Conservation (phyloP, 2,888 invertebrate species). For the Pseudanteris insignis region DNA sequence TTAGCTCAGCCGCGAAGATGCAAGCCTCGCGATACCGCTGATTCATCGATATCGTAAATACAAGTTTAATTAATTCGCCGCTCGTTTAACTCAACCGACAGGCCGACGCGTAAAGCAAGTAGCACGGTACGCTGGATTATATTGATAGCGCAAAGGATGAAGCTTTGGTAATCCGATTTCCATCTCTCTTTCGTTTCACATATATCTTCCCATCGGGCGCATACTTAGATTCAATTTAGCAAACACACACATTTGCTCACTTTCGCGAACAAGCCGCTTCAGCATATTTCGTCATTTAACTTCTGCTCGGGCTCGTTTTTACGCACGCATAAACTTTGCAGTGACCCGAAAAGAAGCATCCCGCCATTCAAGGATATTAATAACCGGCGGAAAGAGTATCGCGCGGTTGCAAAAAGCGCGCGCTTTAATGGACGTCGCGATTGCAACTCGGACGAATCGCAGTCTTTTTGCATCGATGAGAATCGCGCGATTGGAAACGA, state of each 20-base stretch:
- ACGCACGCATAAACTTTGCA: slow-evolving; percentile 13
- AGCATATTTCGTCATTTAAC: slow-evolving; percentile 35
- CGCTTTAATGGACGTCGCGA: slow-evolving; percentile 7
- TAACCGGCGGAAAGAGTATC: slow-evolving; percentile 1
- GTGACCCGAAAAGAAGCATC: slow-evolving; percentile 2
- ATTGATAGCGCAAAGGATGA: slow-evolving; percentile 52
- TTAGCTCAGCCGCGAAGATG: slow-evolving; percentile 29
- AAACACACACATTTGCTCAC: slow-evolving; percentile 40
- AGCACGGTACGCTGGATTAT: slow-evolving; percentile 50
- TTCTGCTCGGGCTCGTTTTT: slow-evolving; percentile 17
- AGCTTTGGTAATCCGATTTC: slow-evolving; percentile 53
- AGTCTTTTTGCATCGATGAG: slow-evolving; percentile 19
- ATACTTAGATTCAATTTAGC: slow-evolving; percentile 44
- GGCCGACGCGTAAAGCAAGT: slow-evolving; percentile 54
- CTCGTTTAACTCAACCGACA: slow-evolving; percentile 61
- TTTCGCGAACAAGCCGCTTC: slow-evolving; percentile 36
- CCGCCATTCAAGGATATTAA: slow-evolving; percentile 18
- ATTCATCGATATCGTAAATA: slow-evolving; percentile 66
- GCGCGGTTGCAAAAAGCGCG: neutral
- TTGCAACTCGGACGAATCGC: slow-evolving; percentile 5
- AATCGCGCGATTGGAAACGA: slow-evolving; percentile 9
- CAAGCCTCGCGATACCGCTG: slow-evolving; percentile 55
- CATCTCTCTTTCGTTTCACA: slow-evolving; percentile 38
- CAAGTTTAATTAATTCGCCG: slow-evolving; percentile 66
- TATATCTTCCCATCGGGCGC: slow-evolving; percentile 36